These are phyloP conservation scores for Saccopteryx leptura DNA, from an alignment of 2,113 vertebrate genomes.

Conservation along the genomic window DNA sequence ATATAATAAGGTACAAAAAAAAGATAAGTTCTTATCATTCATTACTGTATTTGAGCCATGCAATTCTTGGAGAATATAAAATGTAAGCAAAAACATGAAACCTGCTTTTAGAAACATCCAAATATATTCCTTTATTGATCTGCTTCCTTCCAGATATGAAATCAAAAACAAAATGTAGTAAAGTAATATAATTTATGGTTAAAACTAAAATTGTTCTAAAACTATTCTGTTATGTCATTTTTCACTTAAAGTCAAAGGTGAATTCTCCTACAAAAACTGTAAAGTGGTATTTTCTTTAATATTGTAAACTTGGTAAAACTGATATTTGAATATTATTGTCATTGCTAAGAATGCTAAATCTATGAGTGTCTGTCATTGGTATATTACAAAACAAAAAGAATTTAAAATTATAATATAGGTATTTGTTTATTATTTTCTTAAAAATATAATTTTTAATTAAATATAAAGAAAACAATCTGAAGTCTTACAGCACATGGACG, in stretches of 20 bases:
- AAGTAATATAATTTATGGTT: neutral
- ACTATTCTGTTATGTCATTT: neutral
- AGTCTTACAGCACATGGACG: neutral
- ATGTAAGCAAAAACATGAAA: neutral
- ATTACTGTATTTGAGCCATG: neutral
- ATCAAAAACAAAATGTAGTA: neutral
- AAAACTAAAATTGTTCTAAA: neutral
- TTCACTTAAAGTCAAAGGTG: neutral
- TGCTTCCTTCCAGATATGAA: neutral
- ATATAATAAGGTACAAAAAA: neutral
- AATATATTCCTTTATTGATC: neutral
- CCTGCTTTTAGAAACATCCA: neutral
- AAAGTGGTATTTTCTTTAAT: slow-evolving; percentile 70
- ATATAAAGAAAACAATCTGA: slow-evolving; percentile 33
- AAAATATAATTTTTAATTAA: slow-evolving; percentile 36
- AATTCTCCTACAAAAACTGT: neutral
- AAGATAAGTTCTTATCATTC: neutral
- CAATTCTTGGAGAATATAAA: neutral
- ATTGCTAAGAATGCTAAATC: slow-evolving; percentile 67
- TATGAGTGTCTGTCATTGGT: slow-evolving; percentile 45
- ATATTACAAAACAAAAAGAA: slow-evolving; percentile 52
- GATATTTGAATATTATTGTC: slow-evolving; percentile 70
- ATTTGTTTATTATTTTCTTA: slow-evolving; percentile 63
- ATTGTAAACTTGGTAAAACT: slow-evolving; percentile 64
- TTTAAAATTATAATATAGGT: neutral